phyloP scores from a whole-genome alignment of 2,797 vertebrate species.

The Cheirogaleus major region DNA sequence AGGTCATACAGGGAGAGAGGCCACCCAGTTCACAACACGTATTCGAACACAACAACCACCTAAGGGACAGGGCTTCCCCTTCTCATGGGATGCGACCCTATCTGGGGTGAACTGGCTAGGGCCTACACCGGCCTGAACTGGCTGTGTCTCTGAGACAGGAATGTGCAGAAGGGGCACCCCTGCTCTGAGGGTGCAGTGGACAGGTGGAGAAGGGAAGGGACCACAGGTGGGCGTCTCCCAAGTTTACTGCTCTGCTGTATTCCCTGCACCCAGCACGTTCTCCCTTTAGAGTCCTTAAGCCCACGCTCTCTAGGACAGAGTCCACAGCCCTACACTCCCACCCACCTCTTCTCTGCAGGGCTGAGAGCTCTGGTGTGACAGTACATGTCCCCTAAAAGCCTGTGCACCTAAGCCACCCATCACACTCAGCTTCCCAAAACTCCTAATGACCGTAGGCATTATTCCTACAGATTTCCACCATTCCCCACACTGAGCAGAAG shows the following conservation, averaged over 20 bases:
- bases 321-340: no score
- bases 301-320: background rate
- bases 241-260: background rate
- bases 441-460: accelerated
- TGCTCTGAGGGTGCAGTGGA: background rate
- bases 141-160: background rate
- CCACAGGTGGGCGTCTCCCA: background rate
- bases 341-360: no score
- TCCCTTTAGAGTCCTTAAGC: background rate
- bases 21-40: background rate
- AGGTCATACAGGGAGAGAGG: background rate
- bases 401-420: background rate
- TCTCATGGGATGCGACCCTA: background rate
- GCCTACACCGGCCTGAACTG: background rate
- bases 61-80: no score
- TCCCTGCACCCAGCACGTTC: no score
- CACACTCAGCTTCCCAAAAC: background rate
- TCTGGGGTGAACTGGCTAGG: background rate
- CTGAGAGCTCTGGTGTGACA: background rate
- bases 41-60: background rate
- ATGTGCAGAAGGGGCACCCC: background rate
- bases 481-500: background rate
- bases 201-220: background rate
- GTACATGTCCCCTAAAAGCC: background rate
- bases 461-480: background rate